phyloP scores from a whole-genome alignment of 92 coral and sea anemone species.

The Parazoanthus swiftii region DNA sequence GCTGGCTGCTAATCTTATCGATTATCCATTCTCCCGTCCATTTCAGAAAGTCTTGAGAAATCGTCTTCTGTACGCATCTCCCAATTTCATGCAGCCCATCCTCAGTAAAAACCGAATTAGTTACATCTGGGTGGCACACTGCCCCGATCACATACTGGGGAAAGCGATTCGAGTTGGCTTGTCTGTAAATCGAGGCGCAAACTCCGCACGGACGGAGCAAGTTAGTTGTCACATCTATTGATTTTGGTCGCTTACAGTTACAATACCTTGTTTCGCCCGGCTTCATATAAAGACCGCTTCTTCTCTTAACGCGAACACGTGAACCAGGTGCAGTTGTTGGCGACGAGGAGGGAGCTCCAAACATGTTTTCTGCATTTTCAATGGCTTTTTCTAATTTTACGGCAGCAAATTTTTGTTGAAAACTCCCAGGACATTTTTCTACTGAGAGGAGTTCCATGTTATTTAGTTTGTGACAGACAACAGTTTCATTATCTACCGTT shows the following conservation, averaged over 20 bases:
- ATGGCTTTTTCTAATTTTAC: constrained; percentile 30
- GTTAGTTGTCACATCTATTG: background rate
- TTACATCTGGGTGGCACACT: constrained; percentile 32
- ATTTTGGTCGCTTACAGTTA: background rate
- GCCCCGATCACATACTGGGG: constrained; percentile 24
- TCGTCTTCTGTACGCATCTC: constrained; percentile 30
- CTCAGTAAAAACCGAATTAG: background rate
- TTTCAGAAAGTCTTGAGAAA: constrained; percentile 21
- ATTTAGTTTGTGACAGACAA: constrained; percentile 13
- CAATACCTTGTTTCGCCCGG: background rate
- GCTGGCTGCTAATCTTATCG: background rate
- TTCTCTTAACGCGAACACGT: constrained; percentile 23
- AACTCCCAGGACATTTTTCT: constrained; percentile 12
- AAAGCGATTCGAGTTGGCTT: constrained; percentile 5
- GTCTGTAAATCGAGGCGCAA: constrained; percentile 32
- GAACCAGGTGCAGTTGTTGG: background rate
- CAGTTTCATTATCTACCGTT: background rate
- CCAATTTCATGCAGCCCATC: background rate
- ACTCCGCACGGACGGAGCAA: background rate
- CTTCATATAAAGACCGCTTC: background rate
- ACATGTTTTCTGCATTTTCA: constrained; percentile 19
- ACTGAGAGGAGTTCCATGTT: constrained; percentile 26
- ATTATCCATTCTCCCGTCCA: constrained; percentile 32
- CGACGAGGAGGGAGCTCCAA: background rate
- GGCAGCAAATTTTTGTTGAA: background rate